Conservation (phyloP, 2,888 invertebrate genomes). For the Sipha maydis region DNA sequence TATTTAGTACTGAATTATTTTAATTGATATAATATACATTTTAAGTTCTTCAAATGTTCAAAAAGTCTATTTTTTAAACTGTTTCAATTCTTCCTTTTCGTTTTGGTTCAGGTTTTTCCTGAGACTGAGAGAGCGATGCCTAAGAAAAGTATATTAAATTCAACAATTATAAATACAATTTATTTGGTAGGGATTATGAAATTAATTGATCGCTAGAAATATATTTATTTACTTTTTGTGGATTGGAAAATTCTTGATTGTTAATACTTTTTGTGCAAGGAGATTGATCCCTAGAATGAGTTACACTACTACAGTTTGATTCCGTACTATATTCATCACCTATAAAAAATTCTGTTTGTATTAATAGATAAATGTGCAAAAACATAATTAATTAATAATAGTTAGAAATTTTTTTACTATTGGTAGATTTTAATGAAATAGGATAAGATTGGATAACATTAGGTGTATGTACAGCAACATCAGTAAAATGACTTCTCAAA, state of each 20-base stretch:
- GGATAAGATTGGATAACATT: conserved; percentile 28
- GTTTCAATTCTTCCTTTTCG: conserved; percentile 74
- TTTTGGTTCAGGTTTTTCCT: conserved; percentile 66
- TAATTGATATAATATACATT: background rate
- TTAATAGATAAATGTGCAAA: too few species aligned
- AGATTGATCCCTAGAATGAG: conserved; percentile 53
- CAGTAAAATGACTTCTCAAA: conserved; percentile 46
- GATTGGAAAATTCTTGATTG: conserved; percentile 34
- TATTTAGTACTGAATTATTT: background rate
- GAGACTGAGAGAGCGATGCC: background rate
- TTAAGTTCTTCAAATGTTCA: background rate
- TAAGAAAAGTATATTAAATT: background rate
- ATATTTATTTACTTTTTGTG: conserved; percentile 36
- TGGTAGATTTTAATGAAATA: conserved; percentile 48
- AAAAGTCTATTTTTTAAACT: conserved; percentile 66
- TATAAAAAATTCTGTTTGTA: background rate
- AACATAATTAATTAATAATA: background rate
- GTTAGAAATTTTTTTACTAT: conserved; percentile 13
- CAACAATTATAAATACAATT: background rate
- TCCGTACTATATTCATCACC: conserved; percentile 51
- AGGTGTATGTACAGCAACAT: conserved; percentile 43
- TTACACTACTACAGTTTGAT: conserved; percentile 46
- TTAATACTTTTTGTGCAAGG: conserved; percentile 4
- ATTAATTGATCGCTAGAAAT: too few species aligned
- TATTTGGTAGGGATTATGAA: background rate